Conservation (phyloP, 2,113 vertebrate species). For the Phaethon lepturus region DNA sequence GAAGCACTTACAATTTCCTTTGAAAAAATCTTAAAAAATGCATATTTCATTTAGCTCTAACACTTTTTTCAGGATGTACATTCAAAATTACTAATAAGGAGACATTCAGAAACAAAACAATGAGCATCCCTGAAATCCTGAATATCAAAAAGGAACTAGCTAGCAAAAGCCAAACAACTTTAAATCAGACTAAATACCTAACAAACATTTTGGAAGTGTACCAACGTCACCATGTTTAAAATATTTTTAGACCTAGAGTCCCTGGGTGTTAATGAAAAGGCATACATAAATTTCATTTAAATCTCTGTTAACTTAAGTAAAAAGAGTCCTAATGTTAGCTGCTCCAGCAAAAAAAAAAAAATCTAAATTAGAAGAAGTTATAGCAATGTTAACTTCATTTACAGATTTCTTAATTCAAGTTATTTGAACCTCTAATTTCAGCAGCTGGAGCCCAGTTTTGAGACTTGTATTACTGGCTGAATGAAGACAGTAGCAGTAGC, state of each 20-base stretch:
- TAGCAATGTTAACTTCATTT: neutral
- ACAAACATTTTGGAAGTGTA: neutral
- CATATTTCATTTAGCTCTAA: neutral
- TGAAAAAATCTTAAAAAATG: neutral
- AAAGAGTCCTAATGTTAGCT: neutral
- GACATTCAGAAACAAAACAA: neutral
- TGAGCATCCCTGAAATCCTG: neutral
- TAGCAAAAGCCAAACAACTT: neutral
- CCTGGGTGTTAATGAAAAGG: neutral
- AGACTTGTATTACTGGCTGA: neutral
- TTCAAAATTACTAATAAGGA: neutral
- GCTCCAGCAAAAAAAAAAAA: neutral
- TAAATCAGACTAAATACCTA: neutral
- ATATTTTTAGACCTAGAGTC: neutral
- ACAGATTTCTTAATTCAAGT: neutral
- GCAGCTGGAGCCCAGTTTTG: neutral
- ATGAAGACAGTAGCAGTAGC: neutral
- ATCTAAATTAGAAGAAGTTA: neutral
- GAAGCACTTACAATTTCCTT: neutral
- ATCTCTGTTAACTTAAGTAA: neutral
- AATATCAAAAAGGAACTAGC: neutral
- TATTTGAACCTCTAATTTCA: neutral
- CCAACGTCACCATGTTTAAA: neutral
- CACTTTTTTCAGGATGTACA: neutral
- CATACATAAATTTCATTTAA: neutral